Base-by-base conservation (phyloP, 2,797 vertebrate genomes). In the Eremophila alpestris region DNA sequence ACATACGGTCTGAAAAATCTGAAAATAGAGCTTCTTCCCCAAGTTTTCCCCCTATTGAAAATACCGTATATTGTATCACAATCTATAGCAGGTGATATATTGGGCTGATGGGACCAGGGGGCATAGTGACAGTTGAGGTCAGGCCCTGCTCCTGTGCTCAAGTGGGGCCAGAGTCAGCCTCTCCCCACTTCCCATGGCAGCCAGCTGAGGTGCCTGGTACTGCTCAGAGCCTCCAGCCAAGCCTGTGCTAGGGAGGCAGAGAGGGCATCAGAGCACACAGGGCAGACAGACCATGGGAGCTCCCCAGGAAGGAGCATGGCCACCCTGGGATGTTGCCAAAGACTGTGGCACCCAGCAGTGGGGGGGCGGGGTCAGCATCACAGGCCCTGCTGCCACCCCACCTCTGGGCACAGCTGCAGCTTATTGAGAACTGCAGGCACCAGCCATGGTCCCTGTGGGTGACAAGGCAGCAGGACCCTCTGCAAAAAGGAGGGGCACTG, bases 1-100 rank as follows among this genome's bases (percentile, higher is more conserved):
- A 83, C 38, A 95, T 70, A 93, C 16, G 67, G 87, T 95, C 85
- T 94, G 93, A 94, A 96, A 96, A 95, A 92, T 94, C 83, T 81
- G 96, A 96, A 96, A 96, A 95, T 94, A 96, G 90, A 94, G 87
- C 38, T 92, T 93, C 67, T 91, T 41, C 70, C 80, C 78, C 65
- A n/a, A n/a, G 0, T 45, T 62, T 84, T 55, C 43, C 83, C 94
- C 94, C 78, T 95, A 92, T 11, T 90, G 89, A 96, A 96, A 96
- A 96, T 96, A 96, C 32, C 82, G 78, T 84, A 93, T 94, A 89
- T 93, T 90, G 49, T 93, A 95, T 93, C 91, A 94, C 91, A 95
- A 89, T 76, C 88, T 82, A 24, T 30, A 84, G 64, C 67, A 76
- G 69, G 63, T 67, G 86, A 56, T 81, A 81, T 27, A 87, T 40